phyloP scores from a whole-genome alignment of 2,888 invertebrate species.

The Escarpia spicata region DNA sequence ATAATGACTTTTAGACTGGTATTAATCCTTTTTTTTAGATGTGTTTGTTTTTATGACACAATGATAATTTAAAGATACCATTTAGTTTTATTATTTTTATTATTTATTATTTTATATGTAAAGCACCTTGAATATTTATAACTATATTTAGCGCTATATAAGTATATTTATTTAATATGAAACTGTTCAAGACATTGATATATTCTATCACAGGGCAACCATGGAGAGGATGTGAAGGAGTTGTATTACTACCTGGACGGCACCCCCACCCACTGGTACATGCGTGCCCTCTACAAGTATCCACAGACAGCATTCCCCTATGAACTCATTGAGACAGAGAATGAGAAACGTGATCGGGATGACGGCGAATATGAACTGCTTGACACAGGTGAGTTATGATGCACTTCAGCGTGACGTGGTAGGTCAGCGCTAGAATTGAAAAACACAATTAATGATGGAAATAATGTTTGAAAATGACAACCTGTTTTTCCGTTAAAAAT shows the following conservation, averaged over 20 bases:
- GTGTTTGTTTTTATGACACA: too few species aligned
- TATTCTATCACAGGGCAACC: constrained; percentile 60
- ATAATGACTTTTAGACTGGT: too few species aligned
- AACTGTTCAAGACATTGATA: neutral
- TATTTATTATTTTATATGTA: too few species aligned
- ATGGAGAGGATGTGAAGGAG: constrained; percentile 66
- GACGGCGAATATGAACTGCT: constrained; percentile 62
- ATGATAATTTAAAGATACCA: too few species aligned
- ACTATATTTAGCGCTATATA: too few species aligned
- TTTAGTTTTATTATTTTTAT: too few species aligned
- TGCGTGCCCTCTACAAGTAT: constrained; percentile 64
- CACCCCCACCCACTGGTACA: constrained; percentile 63
- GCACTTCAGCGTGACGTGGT: neutral
- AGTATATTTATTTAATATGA: neutral
- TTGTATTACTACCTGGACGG: constrained; percentile 63
- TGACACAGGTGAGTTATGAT: constrained; percentile 56
- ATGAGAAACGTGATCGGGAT: constrained; percentile 43
- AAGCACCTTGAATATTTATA: too few species aligned
- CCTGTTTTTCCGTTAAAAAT: too few species aligned
- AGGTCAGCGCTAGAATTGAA: neutral
- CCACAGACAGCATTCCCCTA: constrained; percentile 62
- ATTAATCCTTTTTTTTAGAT: too few species aligned
- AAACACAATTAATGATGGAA: too few species aligned
- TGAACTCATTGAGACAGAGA: constrained; percentile 49
- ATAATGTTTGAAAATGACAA: too few species aligned